A percentile compares a stretch with the other conserved stretches of the same genome.
phyloP scores from a whole-genome alignment of 2,113 vertebrate species.

The Chaetops frenatus region DNA sequence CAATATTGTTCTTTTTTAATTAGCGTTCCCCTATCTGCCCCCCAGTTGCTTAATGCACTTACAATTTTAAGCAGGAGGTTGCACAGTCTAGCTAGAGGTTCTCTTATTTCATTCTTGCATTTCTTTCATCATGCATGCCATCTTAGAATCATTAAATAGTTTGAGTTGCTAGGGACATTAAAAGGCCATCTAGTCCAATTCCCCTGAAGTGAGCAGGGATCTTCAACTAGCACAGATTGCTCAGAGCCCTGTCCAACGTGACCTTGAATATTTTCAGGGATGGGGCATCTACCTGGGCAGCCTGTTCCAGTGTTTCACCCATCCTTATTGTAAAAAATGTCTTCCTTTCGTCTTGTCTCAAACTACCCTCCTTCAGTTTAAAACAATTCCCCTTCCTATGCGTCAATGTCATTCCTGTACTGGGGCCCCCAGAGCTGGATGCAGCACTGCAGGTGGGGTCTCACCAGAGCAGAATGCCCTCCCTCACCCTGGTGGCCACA shows the following conservation, averaged over 20 bases:
- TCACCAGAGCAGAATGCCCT: background rate
- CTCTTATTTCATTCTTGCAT: background rate
- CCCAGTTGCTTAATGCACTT: background rate
- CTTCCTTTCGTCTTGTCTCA: background rate
- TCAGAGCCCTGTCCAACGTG: background rate
- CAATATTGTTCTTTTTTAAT: background rate
- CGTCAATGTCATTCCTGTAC: accelerated
- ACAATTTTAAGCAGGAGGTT: background rate
- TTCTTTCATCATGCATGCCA: background rate
- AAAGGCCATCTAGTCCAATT: background rate
- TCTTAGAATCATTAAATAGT: background rate
- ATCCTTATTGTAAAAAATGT: background rate
- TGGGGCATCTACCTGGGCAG: background rate
- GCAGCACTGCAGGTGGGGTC: background rate
- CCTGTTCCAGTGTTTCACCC: background rate
- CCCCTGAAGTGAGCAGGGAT: background rate
- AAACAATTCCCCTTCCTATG: background rate
- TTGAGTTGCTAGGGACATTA: background rate
- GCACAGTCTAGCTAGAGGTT: background rate
- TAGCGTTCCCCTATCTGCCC: background rate
- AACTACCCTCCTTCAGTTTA: background rate
- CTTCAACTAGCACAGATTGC: background rate
- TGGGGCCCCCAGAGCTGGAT: background rate
- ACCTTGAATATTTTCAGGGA: background rate
- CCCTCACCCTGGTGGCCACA: accelerated